Conservation (phyloP, 2,797 vertebrate genomes). For the Hylomyscus alleni region DNA sequence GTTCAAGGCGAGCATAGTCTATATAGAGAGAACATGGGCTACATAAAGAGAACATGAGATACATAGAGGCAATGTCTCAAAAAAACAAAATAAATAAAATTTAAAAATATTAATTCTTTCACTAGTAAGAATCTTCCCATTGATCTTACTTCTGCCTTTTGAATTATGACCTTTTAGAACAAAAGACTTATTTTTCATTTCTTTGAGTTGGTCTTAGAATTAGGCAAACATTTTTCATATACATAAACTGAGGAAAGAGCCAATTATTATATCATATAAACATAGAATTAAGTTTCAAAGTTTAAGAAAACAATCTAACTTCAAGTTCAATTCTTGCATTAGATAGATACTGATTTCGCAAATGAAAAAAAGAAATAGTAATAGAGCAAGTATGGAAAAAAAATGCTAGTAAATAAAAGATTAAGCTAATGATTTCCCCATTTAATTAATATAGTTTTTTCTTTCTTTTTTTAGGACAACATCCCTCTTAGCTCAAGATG, state of each 20-base stretch:
- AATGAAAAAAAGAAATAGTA: slow-evolving; percentile 58
- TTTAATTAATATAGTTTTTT: slow-evolving; percentile 32
- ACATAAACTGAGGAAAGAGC: slow-evolving; percentile 59
- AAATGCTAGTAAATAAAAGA: slow-evolving; percentile 40
- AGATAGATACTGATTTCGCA: slow-evolving; percentile 58
- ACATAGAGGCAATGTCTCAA: background rate
- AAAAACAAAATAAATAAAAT: background rate
- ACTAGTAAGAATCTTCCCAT: background rate
- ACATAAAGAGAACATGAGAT: background rate
- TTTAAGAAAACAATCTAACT: slow-evolving; percentile 39
- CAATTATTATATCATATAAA: slow-evolving; percentile 50
- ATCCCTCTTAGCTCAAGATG: background rate
- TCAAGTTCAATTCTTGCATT: background rate
- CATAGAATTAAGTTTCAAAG: slow-evolving; percentile 18
- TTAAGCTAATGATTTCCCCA: slow-evolving; percentile 60
- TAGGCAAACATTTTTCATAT: background rate
- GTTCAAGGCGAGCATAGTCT: background rate
- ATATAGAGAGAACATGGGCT: background rate
- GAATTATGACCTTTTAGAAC: slow-evolving; percentile 30
- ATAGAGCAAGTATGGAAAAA: slow-evolving; percentile 22
- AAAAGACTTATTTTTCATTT: slow-evolving; percentile 23
- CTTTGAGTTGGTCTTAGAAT: background rate
- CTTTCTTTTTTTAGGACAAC: background rate
- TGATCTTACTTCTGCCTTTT: background rate
- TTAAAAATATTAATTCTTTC: slow-evolving; percentile 54